Percentiles rank a stretch among this genome's conserved stretches.
phyloP scores from a whole-genome alignment of 1,140 invertebrate genomes.

The Neodiprion fabricii region DNA sequence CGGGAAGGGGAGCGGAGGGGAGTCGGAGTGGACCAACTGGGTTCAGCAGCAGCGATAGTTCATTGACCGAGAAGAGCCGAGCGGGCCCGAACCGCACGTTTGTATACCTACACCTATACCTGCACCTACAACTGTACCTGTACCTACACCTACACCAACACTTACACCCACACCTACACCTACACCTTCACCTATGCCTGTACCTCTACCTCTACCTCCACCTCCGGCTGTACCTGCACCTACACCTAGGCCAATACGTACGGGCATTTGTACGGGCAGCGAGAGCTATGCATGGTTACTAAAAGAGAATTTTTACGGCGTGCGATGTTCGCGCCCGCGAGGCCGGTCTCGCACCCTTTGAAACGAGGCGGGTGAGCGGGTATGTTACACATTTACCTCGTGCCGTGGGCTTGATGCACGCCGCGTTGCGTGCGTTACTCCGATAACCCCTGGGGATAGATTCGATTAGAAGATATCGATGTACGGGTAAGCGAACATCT shows the following conservation, averaged over 20 bases:
- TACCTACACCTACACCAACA: conserved; percentile 18
- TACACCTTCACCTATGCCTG: conserved; percentile 19
- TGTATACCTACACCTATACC: conserved; percentile 43
- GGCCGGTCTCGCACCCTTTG: neutral
- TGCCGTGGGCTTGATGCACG: neutral
- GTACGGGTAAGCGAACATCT: too few species aligned
- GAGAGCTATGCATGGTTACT: conserved; percentile 29
- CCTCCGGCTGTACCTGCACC: conserved; percentile 34
- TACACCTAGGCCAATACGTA: conserved; percentile 23
- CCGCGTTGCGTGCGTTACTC: too few species aligned
- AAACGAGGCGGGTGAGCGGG: too few species aligned
- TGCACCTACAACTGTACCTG: conserved; percentile 42
- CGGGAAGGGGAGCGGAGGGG: conserved; percentile 38
- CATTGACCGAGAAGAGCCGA: conserved; percentile 65
- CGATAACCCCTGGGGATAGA: too few species aligned
- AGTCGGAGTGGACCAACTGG: conserved; percentile 60
- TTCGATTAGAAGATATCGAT: too few species aligned
- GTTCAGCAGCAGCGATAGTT: conserved; percentile 59
- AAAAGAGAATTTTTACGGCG: conserved; percentile 54
- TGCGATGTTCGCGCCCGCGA: conserved; percentile 39
- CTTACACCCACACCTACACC: conserved; percentile 18
- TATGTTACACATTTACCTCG: too few species aligned
- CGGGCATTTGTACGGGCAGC: neutral
- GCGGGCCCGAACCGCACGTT: conserved; percentile 57
- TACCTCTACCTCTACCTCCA: conserved; percentile 38